These are phyloP conservation scores for Hydrolagus affinis DNA, from an alignment of 2,113 vertebrate genomes.

Conservation along the genomic window DNA sequence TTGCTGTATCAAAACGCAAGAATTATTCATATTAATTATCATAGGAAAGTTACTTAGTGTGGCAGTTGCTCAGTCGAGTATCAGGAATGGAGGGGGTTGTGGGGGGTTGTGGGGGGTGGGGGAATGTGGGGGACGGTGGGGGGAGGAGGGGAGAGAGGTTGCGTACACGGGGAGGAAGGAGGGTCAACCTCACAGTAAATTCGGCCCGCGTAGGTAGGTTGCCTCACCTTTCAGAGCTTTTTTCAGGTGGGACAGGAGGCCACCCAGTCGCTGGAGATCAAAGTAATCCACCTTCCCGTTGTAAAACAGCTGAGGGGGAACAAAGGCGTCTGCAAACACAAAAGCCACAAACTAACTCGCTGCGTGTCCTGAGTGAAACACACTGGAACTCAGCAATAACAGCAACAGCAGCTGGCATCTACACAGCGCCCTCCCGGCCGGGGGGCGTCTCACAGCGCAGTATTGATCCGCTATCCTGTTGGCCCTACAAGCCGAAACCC, in stretches of 20 bases:
- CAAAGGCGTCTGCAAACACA: slow-evolving; percentile 67
- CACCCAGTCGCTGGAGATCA: slow-evolving; percentile 88
- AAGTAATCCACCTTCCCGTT: slow-evolving; percentile 98
- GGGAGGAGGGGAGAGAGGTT: not conserved
- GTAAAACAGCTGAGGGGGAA: slow-evolving; percentile 93
- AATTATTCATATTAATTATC: no score
- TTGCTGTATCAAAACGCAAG: no score
- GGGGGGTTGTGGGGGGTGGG: no score
- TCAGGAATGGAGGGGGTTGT: not conserved
- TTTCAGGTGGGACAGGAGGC: slow-evolving; percentile 90
- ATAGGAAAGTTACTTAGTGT: no score
- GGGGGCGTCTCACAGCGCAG: no score
- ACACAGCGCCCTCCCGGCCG: no score
- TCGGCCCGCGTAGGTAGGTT: not conserved
- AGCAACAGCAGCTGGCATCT: no score
- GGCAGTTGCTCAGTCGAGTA: no score
- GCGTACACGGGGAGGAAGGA: no score
- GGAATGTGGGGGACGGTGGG: not conserved
- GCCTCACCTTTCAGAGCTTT: slow-evolving; percentile 83
- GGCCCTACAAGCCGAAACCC: no score
- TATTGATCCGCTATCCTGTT: no score
- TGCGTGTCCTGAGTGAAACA: not conserved
- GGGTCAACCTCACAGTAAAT: no score
- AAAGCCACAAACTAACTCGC: not conserved
- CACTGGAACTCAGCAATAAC: not conserved